A percentile compares a stretch with the other conserved stretches of the same genome.
These are phyloP conservation scores for Caranx ignobilis DNA, from an alignment of 2,113 vertebrate genomes.

Conservation along the genomic window DNA sequence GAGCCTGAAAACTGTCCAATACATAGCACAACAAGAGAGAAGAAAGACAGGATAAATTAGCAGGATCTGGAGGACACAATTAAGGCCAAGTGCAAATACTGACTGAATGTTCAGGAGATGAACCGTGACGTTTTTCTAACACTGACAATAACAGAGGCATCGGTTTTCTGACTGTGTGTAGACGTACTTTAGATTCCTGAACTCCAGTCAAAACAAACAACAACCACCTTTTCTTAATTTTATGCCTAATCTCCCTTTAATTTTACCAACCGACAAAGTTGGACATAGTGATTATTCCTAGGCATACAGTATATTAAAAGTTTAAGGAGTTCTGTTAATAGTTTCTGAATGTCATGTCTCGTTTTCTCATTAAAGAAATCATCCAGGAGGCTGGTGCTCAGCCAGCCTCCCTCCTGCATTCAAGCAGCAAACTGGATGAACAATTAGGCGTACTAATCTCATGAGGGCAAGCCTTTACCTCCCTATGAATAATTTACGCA, in stretches of 20 bases:
- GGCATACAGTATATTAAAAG: conserved; percentile 42
- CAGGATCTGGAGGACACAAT: not conserved
- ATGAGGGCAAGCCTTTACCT: conserved; percentile 67
- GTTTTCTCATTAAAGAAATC: conserved; percentile 60
- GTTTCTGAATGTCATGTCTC: conserved; percentile 43
- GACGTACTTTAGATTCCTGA: not conserved
- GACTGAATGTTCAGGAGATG: not conserved
- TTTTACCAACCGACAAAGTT: conserved; percentile 19
- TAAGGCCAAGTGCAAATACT: not conserved
- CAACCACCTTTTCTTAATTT: not conserved
- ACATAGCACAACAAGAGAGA: not conserved
- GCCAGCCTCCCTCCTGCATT: conserved; percentile 36
- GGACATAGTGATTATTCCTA: conserved; percentile 1
- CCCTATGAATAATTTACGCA: conserved; percentile 79
- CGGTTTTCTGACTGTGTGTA: not conserved
- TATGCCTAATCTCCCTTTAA: conserved; percentile 12
- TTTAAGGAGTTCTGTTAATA: conserved; percentile 43
- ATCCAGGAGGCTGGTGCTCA: conserved; percentile 46
- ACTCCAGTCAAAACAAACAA: not conserved
- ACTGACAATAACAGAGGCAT: not conserved
- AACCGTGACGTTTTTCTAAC: not conserved
- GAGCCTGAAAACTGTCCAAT: conserved; percentile 2
- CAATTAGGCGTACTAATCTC: conserved; percentile 79
- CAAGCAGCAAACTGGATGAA: conserved; percentile 56
- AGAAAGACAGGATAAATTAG: not conserved